Conservation (phyloP, 2,888 invertebrate genomes). For the Philopedon plagiatum region DNA sequence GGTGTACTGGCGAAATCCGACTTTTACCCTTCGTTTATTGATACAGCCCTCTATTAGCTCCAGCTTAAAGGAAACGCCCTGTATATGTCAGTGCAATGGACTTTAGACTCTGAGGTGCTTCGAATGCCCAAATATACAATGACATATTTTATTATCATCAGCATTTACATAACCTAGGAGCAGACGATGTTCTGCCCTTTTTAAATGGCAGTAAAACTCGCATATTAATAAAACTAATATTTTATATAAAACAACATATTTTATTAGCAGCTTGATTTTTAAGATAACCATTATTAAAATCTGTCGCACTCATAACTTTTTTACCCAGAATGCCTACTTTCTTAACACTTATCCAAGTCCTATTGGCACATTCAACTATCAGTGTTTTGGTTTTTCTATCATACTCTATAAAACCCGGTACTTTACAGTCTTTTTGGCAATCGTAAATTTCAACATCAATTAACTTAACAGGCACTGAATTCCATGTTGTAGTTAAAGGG, state of each 20-base stretch:
- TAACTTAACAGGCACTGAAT: slow-evolving; percentile 75
- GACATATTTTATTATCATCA: no score
- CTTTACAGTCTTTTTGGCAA: slow-evolving; percentile 3
- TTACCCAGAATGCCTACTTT: slow-evolving; percentile 78
- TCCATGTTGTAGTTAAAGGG: slow-evolving; percentile 75
- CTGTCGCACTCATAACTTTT: slow-evolving; percentile 81
- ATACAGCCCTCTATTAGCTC: no score
- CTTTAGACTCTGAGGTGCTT: no score
- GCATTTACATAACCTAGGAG: no score
- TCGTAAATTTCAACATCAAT: slow-evolving; percentile 66
- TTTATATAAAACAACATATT: slow-evolving; percentile 28
- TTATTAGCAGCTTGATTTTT: slow-evolving; percentile 21
- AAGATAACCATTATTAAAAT: slow-evolving; percentile 84
- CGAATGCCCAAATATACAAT: no score
- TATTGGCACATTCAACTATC: slow-evolving; percentile 78
- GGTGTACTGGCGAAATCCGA: no score
- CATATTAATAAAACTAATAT: not conserved
- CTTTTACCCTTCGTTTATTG: no score
- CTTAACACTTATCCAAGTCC: slow-evolving; percentile 76
- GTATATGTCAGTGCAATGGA: no score
- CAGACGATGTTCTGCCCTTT: no score
- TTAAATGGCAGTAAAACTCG: no score
- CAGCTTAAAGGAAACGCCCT: no score
- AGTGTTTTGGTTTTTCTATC: slow-evolving; percentile 73
- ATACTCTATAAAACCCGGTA: slow-evolving; percentile 76